Conservation (phyloP, 2,888 invertebrate genomes). For the Andricus quercusramuli region DNA sequence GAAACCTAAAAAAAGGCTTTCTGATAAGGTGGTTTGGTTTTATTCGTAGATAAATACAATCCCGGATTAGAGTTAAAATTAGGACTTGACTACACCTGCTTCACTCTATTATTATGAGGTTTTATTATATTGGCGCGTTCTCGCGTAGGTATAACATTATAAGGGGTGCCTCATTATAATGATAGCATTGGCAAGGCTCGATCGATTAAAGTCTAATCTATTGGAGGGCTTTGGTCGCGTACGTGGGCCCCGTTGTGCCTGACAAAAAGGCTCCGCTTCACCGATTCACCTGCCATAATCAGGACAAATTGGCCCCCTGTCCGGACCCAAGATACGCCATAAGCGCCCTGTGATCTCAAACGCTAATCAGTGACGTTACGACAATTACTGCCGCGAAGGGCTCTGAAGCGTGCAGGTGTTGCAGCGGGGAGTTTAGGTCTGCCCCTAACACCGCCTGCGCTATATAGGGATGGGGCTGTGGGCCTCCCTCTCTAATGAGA, state of each 20-base stretch:
- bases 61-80: background rate
- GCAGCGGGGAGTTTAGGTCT: conserved; percentile 22
- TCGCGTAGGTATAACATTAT: conserved; percentile 5
- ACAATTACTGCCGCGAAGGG: conserved; percentile 60
- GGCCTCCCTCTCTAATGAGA: conserved; percentile 55
- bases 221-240: conserved; percentile 6
- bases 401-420: conserved; percentile 56
- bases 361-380: conserved; percentile 62
- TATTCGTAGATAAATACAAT: background rate
- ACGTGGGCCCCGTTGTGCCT: background rate
- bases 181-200: background rate
- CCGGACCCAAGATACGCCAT: conserved; percentile 53
- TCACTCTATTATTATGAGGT: background rate
- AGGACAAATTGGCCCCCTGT: conserved; percentile 63
- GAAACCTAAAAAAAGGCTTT: no score
- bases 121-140: conserved; percentile 11
- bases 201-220: conserved; percentile 9
- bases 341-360: conserved; percentile 68
- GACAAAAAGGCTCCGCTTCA: conserved; percentile 38
- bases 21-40: background rate
- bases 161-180: background rate
- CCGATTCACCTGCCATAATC: conserved; percentile 64
- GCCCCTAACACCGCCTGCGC: background rate
- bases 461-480: background rate
- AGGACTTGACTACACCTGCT: background rate